phyloP scores from a whole-genome alignment of 2,797 vertebrate species.

The Rousettus madagascariensis region DNA sequence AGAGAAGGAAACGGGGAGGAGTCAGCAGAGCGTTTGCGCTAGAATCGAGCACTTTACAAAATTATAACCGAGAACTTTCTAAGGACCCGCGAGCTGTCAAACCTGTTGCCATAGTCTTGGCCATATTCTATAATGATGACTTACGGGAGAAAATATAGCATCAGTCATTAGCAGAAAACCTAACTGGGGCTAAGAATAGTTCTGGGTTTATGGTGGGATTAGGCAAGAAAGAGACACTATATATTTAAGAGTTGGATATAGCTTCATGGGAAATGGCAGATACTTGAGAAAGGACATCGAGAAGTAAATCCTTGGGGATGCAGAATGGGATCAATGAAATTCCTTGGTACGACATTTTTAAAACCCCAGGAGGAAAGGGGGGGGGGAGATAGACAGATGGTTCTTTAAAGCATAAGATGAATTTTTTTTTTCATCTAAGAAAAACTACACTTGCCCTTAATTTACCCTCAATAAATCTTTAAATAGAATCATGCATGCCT shows the following conservation, averaged over 20 bases:
- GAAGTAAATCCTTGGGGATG: slow-evolving; percentile 60
- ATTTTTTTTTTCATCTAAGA: slow-evolving; percentile 34
- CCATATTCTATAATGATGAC: slow-evolving; percentile 27
- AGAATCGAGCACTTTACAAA: not conserved
- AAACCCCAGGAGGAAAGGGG: slow-evolving; percentile 59
- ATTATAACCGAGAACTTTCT: not conserved
- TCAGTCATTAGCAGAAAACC: slow-evolving; percentile 30
- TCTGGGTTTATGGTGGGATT: slow-evolving; percentile 7
- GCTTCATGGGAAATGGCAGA: slow-evolving; percentile 72
- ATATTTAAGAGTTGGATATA: slow-evolving; percentile 56
- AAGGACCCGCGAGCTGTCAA: not conserved
- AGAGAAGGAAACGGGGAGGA: not conserved
- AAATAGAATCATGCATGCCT: not conserved
- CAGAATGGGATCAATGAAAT: slow-evolving; percentile 71
- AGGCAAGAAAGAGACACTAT: slow-evolving; percentile 49
- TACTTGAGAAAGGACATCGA: slow-evolving; percentile 66
- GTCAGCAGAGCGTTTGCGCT: not conserved
- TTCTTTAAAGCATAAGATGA: slow-evolving; percentile 42
- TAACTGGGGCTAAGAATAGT: slow-evolving; percentile 63
- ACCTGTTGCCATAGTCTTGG: not conserved
- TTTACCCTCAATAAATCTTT: slow-evolving; percentile 52
- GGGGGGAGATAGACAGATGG: slow-evolving; percentile 45
- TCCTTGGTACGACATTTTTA: slow-evolving; percentile 60
- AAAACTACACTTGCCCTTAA: slow-evolving; percentile 55
- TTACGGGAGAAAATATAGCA: not conserved